Percentiles rank a stretch among this genome's conserved stretches.
Conservation (phyloP, 2,888 invertebrate genomes). For the Rhamnusium bicolor region DNA sequence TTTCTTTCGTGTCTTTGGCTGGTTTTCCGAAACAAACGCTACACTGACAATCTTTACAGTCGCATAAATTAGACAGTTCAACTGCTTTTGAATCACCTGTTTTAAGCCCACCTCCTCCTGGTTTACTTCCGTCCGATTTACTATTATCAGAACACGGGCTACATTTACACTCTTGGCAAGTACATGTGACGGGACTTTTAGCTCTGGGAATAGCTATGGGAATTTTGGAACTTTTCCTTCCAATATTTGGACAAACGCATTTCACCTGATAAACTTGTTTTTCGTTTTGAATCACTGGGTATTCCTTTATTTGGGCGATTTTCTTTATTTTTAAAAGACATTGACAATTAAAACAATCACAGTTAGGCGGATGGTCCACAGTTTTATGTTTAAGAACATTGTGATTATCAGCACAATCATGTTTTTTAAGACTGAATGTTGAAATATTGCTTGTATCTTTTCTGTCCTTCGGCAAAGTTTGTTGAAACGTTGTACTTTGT, state of each 20-base stretch:
- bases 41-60: slow-evolving; percentile 44
- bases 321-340: slow-evolving; percentile 53
- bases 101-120: neutral
- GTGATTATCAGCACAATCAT: neutral
- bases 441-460: slow-evolving; percentile 29
- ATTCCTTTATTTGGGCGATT: slow-evolving; percentile 51
- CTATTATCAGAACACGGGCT: slow-evolving; percentile 10
- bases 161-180: slow-evolving; percentile 15
- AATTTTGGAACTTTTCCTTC: slow-evolving; percentile 51
- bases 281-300: slow-evolving; percentile 48
- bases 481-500: no score
- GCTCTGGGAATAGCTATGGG: slow-evolving; percentile 44
- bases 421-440: slow-evolving; percentile 1
- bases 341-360: slow-evolving; percentile 57
- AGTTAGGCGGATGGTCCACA: slow-evolving; percentile 43
- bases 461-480: neutral
- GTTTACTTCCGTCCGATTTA: no score
- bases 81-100: neutral
- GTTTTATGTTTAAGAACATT: neutral
- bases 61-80: slow-evolving; percentile 38
- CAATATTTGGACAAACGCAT: slow-evolving; percentile 51
- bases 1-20: neutral
- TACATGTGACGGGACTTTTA: no score
- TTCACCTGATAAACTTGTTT: slow-evolving; percentile 58
- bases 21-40: slow-evolving; percentile 36